Base-by-base conservation (phyloP, 2,888 invertebrate genomes). In the Eristalis arbustorum region DNA sequence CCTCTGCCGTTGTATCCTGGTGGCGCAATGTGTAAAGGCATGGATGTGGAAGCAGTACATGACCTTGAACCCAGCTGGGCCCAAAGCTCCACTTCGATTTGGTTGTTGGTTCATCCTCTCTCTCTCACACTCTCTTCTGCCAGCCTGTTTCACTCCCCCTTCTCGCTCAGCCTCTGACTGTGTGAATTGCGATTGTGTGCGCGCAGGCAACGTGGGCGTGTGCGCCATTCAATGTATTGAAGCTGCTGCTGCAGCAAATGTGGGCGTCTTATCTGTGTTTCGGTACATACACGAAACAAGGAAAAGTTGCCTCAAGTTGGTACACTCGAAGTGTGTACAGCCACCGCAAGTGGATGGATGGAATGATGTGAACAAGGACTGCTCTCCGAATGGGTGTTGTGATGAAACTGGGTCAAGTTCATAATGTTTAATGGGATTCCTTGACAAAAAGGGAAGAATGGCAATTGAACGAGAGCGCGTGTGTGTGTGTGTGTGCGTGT, bases 41-140 rank as follows among this genome's bases (percentile, higher is more conserved):
- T 67, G 68, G 68, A 84, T 75, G 76, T 76, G 76, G 49, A 76
- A 81, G 57, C 67, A 80, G 59, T 75, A 56, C 59, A 68, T 80
- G 84, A 84, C 84, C 84, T 85, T 85, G 77, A 64, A 82, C 85
- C 81, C 82, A 85, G 85, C 71, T 85, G 85, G 73, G 74, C 59
- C 40, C 66, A 82, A 81, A 84, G 76, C 80, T 81, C n/a, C 25
- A 42, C 62, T 74, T 42, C 69, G 67, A 28, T n/a, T 37, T 37
- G 31, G 25, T 59, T 62, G 11, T 37, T 37, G 31, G 25, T 59
- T 62, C 62, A 56, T 56, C 13, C 31, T 13, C 31, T 57, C 42
- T 59, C 3, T 28, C 40, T 37, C 10, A 1, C n/a, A 8, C 25
- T 56, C 57, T 64, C 3, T 22, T n/a, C n/a, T n/a, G n/a, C n/a